phyloP scores from a whole-genome alignment of 2,888 invertebrate genomes.

The Toxonevra muliebris region DNA sequence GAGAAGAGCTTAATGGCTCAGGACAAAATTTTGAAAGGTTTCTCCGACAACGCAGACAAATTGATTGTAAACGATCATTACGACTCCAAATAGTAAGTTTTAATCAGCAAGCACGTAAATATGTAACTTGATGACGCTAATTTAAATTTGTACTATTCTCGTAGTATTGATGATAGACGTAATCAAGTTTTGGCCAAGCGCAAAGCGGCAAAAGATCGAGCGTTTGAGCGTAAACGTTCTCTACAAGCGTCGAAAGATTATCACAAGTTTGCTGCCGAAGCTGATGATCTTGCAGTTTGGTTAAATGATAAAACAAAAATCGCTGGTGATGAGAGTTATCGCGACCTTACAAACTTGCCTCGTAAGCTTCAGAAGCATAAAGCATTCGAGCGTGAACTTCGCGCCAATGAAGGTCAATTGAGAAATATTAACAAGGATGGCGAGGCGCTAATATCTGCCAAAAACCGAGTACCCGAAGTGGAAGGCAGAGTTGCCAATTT shows the following conservation, averaged over 20 bases:
- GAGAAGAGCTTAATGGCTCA: constrained; percentile 92
- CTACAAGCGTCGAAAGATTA: constrained; percentile 87
- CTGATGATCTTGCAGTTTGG: constrained; percentile 90
- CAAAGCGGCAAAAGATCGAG: constrained; percentile 77
- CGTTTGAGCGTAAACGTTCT: constrained; percentile 77
- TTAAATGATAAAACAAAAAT: constrained; percentile 90
- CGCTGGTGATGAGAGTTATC: constrained; percentile 91
- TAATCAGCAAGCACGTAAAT: not conserved
- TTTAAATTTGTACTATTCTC: constrained; percentile 10
- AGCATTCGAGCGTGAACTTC: constrained; percentile 93
- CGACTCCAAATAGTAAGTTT: constrained; percentile 77
- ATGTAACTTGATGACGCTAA: not conserved
- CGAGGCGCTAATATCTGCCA: constrained; percentile 75
- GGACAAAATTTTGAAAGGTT: constrained; percentile 86
- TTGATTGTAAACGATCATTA: constrained; percentile 83
- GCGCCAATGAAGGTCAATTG: constrained; percentile 93
- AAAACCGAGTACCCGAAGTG: constrained; percentile 77
- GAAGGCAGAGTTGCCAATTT: constrained; percentile 73
- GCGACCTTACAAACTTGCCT: constrained; percentile 88
- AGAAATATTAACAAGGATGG: constrained; percentile 85
- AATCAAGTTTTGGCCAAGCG: constrained; percentile 80
- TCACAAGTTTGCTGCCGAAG: constrained; percentile 92
- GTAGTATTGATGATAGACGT: constrained; percentile 75
- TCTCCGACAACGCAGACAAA: constrained; percentile 84
- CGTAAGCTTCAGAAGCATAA: constrained; percentile 95